Conservation (phyloP, 2,113 vertebrate genomes). For the Cacatua alba region DNA sequence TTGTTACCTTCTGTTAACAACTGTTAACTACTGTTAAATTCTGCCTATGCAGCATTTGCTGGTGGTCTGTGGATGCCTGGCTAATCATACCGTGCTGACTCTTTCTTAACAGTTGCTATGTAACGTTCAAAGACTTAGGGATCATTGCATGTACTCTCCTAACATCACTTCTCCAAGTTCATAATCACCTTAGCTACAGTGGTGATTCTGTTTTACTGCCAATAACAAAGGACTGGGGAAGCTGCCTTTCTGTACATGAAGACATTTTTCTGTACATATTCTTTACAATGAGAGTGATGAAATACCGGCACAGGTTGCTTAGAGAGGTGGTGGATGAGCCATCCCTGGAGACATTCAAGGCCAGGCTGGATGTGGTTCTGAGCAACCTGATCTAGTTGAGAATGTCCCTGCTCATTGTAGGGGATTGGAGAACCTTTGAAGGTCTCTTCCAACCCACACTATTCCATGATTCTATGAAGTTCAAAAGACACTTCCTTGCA, state of each 20-base stretch:
- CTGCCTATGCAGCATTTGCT: neutral
- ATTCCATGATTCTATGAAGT: neutral
- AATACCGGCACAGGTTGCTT: neutral
- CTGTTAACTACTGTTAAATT: neutral
- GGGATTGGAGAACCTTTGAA: neutral
- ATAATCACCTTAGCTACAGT: neutral
- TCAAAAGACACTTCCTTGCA: neutral
- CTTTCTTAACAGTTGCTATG: neutral
- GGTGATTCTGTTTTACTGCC: neutral
- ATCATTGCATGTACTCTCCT: neutral
- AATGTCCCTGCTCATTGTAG: neutral
- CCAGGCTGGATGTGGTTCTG: neutral
- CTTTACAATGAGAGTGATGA: neutral
- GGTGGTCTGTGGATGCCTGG: neutral
- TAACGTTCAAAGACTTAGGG: neutral
- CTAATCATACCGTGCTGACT: neutral
- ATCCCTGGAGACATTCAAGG: neutral
- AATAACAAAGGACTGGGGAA: neutral
- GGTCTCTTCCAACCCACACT: neutral
- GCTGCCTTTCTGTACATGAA: neutral
- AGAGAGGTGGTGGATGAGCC: neutral
- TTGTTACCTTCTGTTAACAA: neutral
- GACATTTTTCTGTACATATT: neutral
- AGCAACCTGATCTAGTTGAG: neutral
- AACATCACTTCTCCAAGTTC: accelerated